phyloP scores from a whole-genome alignment of 2,113 vertebrate species.

The Psephotus haematonotus region DNA sequence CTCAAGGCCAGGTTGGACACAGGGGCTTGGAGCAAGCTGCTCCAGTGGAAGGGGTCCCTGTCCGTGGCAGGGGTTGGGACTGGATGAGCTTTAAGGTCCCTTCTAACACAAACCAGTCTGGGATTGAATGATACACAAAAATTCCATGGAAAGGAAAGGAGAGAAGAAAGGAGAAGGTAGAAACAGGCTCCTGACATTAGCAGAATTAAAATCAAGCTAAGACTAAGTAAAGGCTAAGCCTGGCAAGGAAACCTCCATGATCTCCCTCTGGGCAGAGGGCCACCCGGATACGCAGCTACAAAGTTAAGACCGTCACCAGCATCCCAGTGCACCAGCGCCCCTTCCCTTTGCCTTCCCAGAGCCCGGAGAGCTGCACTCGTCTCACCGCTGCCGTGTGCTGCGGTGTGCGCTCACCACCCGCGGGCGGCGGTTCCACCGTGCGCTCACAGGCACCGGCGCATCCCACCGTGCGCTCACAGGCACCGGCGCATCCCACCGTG shows the following conservation, averaged over 20 bases:
- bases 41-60: not conserved
- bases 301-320: rapidly evolving
- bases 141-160: not conserved
- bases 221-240: rapidly evolving
- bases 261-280: rapidly evolving
- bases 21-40: not conserved
- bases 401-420: not conserved
- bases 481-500: not conserved
- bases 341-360: not conserved
- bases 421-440: too few relatives aligned
- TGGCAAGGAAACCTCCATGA: not conserved
- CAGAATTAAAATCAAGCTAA: not conserved
- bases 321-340: not conserved
- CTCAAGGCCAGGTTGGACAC: not conserved
- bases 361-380: not conserved
- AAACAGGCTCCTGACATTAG: not conserved
- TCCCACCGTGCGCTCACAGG: not conserved
- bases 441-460: not conserved
- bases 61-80: not conserved
- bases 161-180: not conserved
- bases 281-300: rapidly evolving
- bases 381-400: not conserved
- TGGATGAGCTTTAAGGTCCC: not conserved
- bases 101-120: not conserved
- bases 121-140: not conserved